Conservation (phyloP, 2,797 vertebrate genomes). For the Steatocranus sp. region DNA sequence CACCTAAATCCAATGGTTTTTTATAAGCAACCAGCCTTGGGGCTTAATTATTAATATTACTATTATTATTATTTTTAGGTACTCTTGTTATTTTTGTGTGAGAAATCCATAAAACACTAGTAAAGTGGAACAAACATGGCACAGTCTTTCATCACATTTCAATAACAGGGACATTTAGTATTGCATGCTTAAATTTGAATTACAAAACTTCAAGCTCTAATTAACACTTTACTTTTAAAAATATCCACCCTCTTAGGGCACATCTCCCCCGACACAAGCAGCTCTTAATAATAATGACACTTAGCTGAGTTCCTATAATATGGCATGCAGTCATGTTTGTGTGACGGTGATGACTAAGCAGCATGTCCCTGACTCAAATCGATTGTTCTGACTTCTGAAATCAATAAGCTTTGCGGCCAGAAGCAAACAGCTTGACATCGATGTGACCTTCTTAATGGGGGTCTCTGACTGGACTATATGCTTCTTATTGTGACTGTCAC, state of each 20-base stretch:
- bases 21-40: not conserved
- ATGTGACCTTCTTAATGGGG: constrained; percentile 39
- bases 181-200: not conserved
- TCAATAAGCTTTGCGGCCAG: constrained; percentile 30
- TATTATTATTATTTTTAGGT: not conserved
- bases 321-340: not conserved
- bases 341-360: not conserved
- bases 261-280: not conserved
- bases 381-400: constrained; percentile 16
- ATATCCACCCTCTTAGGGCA: not conserved
- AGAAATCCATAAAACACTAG: not conserved
- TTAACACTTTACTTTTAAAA: not conserved
- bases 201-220: not conserved
- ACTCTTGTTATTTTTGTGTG: not conserved
- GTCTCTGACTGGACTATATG: constrained; percentile 20
- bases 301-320: not conserved
- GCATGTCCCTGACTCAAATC: not conserved
- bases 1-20: not conserved
- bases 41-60: not conserved
- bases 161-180: not conserved
- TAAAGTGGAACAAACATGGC: not conserved
- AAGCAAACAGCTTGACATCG: constrained; percentile 24
- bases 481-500: constrained; percentile 16
- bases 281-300: not conserved
- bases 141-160: constrained; percentile 15